Base-by-base conservation (phyloP, 1,140 invertebrate species). In the Bombus turneri region DNA sequence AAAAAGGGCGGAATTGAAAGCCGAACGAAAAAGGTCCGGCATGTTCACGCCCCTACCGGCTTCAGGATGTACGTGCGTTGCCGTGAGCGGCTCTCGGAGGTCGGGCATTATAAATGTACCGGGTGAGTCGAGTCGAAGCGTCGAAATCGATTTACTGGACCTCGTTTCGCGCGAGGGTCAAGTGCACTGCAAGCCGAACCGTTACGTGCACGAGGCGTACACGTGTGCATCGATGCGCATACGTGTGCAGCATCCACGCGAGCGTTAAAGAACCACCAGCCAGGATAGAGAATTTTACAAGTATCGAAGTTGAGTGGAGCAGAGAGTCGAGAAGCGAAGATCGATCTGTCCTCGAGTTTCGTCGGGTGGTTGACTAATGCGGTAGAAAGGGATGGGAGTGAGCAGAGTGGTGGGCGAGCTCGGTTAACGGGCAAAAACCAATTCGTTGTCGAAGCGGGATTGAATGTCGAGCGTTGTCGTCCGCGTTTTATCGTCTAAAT, bases 341-440 rank as follows among this genome's bases (percentile, higher is more conserved):
- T 90, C 89, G 86, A 90, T 90, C 86, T 88, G 87, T 86, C 59
- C 88, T 88, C 83, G 80, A 90, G 83, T 90, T 90, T 90, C 88
- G 69, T 64, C 34, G 86, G 72, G 43, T 85, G 83, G 80, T 88
- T 84, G 89, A 86, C 89, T 90, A 90, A 90, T 90, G 73, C 73
- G 66, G 69, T 41, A 22, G 81, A 71, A 72, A 68, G 68, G 79
- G 62, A 59, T 12, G 71, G 39, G 22, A n/a, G 31, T 0, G n/a
- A 25, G 53, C 31, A 6, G 73, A 71, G 73, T n/a, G 81, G 43
- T n/a, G 81, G 47, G 59, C 39, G 87, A 81, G 84, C 76, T 88
- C 84, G 83, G 83, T 90, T 88, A 90, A 88, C 88, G 88, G 80
- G 88, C 83, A 90, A 90, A 90, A 90, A 90, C 89, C 88, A 88